phyloP scores from a whole-genome alignment of 64 coral and sea anemone species.

The Montipora sp. region DNA sequence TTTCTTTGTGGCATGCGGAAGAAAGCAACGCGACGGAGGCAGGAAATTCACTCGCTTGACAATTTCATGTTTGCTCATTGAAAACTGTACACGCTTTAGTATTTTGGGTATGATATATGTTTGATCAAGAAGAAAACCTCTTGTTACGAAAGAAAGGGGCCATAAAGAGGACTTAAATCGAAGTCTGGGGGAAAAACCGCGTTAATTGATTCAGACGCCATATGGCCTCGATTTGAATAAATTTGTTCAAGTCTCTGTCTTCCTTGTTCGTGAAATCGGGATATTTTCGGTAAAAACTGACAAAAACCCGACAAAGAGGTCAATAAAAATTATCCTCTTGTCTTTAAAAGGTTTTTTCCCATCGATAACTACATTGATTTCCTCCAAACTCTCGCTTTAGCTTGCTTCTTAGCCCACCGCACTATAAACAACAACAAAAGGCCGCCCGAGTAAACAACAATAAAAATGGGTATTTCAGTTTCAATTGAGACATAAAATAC shows the following conservation, averaged over 20 bases:
- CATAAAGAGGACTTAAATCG: neutral
- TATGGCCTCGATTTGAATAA: conserved; percentile 70
- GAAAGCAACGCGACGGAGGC: neutral
- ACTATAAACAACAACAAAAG: conserved; percentile 85
- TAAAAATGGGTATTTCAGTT: conserved; percentile 64
- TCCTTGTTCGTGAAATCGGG: neutral
- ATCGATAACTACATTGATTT: neutral
- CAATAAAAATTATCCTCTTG: neutral
- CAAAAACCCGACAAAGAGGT: conserved; percentile 37
- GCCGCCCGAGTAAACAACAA: conserved; percentile 78
- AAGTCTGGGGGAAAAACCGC: conserved; percentile 13
- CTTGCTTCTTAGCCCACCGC: conserved; percentile 18
- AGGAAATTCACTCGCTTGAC: conserved; percentile 16
- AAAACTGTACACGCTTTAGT: neutral
- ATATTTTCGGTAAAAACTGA: conserved; percentile 19
- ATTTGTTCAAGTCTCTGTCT: conserved; percentile 29
- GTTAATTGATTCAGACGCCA: conserved; percentile 48
- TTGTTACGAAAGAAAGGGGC: neutral
- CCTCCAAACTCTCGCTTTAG: neutral
- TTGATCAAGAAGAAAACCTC: neutral
- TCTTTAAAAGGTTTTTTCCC: neutral
- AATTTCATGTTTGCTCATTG: neutral
- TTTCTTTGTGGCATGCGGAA: neutral
- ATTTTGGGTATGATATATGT: conserved; percentile 15
- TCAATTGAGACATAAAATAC: conserved; percentile 38